phyloP scores from a whole-genome alignment of 2,113 vertebrate genomes.

The Okapia johnstoni region DNA sequence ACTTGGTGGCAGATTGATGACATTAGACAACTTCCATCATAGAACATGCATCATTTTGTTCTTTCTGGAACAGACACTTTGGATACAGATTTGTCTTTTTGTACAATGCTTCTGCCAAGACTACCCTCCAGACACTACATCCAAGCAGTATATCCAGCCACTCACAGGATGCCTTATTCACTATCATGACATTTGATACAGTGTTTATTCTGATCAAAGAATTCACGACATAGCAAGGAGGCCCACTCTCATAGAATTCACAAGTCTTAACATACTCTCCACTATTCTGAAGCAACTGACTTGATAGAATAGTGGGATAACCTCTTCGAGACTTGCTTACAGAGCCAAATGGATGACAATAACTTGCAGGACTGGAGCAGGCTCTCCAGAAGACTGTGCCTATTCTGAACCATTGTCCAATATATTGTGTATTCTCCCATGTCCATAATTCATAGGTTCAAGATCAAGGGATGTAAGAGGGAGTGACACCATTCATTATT shows the following conservation, averaged over 20 bases:
- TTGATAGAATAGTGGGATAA: neutral
- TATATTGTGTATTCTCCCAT: neutral
- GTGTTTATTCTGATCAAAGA: neutral
- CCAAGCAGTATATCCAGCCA: neutral
- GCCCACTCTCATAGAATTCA: neutral
- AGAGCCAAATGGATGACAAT: too few species aligned
- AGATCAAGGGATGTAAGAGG: neutral
- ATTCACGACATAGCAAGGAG: neutral
- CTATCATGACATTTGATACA: neutral
- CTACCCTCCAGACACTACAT: neutral
- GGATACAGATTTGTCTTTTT: neutral
- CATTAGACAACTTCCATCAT: neutral
- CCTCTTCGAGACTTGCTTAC: neutral
- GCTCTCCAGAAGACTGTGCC: neutral
- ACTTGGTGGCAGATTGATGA: neutral
- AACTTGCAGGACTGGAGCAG: neutral
- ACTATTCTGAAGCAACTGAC: neutral
- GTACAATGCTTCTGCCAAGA: neutral
- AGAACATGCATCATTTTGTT: too few species aligned
- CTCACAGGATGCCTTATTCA: neutral
- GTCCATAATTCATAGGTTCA: neutral
- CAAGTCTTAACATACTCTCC: neutral
- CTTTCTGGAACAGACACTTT: neutral
- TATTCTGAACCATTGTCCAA: neutral
- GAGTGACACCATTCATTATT: neutral